Conservation (phyloP, 2,888 invertebrate species). For the Conomelus anceps region DNA sequence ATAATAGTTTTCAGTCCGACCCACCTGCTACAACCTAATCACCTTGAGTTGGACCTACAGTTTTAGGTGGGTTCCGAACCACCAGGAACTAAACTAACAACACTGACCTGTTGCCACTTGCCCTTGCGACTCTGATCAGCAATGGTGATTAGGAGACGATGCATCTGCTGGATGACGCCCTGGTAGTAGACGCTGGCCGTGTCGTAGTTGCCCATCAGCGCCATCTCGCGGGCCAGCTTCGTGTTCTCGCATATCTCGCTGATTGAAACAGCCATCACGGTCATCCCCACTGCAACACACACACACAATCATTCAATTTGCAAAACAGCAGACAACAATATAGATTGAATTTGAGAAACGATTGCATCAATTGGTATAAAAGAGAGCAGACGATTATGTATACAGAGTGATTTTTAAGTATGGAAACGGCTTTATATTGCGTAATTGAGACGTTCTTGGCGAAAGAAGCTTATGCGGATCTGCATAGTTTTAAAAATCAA, state of each 20-base stretch:
- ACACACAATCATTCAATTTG: not conserved
- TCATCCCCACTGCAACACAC: constrained; percentile 37
- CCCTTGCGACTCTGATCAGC: constrained; percentile 73
- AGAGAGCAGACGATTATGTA: too few relatives aligned
- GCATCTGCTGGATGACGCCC: constrained; percentile 85
- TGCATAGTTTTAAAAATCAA: too few relatives aligned
- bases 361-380: not conserved
- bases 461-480: too few relatives aligned
- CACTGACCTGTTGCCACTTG: constrained; percentile 62
- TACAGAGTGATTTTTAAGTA: too few relatives aligned
- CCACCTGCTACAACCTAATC: too few relatives aligned
- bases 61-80: too few relatives aligned
- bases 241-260: constrained; percentile 92
- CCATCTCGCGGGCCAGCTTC: constrained; percentile 90
- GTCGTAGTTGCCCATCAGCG: constrained; percentile 91
- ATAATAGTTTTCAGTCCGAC: too few relatives aligned
- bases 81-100: too few relatives aligned
- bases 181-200: constrained; percentile 90
- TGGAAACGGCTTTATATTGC: too few relatives aligned
- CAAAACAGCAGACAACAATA: not conserved
- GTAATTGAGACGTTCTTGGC: too few relatives aligned
- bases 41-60: too few relatives aligned
- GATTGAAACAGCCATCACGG: constrained; percentile 73
- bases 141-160: constrained; percentile 70
- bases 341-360: not conserved